Conservation (phyloP, 2,888 invertebrate species). For the Halictus ligatus region DNA sequence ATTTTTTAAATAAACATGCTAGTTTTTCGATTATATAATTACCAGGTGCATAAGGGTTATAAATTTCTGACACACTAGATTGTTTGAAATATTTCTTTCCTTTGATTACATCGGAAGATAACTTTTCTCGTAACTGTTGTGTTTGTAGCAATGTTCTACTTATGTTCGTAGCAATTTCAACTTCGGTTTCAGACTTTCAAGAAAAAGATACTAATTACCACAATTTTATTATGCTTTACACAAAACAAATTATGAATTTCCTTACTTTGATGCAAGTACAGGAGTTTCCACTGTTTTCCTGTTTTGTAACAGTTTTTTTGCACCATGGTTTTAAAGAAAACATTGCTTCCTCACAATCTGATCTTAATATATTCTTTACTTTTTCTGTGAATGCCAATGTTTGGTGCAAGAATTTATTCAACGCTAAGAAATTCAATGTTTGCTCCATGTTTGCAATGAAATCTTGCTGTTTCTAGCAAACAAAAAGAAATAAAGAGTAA, state of each 20-base stretch:
- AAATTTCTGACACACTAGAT: conserved; percentile 65
- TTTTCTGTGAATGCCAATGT: conserved; percentile 72
- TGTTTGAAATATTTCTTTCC: conserved; percentile 62
- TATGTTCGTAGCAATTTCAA: conserved; percentile 77
- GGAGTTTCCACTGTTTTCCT: conserved; percentile 65
- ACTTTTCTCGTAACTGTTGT: conserved; percentile 77
- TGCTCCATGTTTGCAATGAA: conserved; percentile 30
- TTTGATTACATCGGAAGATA: conserved; percentile 63
- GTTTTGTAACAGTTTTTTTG: conserved; percentile 68
- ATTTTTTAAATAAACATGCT: not conserved
- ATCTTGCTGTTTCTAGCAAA: conserved; percentile 45
- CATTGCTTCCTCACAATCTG: conserved; percentile 78
- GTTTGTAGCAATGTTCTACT: conserved; percentile 75
- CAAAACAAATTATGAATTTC: conserved; percentile 14
- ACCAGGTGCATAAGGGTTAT: conserved; percentile 45
- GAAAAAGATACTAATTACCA: conserved; percentile 16
- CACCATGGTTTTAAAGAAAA: conserved; percentile 79
- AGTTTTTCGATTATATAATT: conserved; percentile 14
- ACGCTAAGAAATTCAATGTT: conserved; percentile 63
- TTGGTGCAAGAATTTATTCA: conserved; percentile 69
- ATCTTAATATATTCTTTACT: conserved; percentile 72
- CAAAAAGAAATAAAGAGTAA: conserved; percentile 38
- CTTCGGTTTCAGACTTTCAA: conserved; percentile 59
- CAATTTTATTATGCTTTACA: not conserved
- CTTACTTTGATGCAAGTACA: conserved; percentile 79